Conservation (phyloP, 2,797 vertebrate species). For the Salarias fasciatus region DNA sequence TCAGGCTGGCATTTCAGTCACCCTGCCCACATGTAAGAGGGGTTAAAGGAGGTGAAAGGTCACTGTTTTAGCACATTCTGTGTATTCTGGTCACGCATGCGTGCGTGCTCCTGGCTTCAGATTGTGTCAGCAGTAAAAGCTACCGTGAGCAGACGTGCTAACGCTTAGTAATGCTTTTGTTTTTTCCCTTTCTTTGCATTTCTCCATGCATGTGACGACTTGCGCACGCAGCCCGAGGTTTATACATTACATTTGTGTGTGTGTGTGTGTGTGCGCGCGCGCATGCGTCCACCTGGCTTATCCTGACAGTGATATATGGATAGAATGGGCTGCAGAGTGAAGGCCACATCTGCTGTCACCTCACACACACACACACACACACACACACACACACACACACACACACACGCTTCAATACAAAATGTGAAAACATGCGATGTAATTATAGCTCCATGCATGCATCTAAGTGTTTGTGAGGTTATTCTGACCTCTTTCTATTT, state of each 20-base stretch:
- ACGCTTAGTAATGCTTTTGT: conserved; percentile 31
- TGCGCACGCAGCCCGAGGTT: background rate
- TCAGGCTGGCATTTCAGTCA: conserved; percentile 17
- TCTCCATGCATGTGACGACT: conserved; percentile 12
- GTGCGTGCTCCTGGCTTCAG: background rate
- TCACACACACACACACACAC: conserved; percentile 7
- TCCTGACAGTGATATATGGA: conserved; percentile 48
- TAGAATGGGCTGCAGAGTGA: conserved; percentile 24
- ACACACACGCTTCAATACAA: background rate
- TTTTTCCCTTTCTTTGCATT: conserved; percentile 11
- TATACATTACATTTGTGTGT: background rate
- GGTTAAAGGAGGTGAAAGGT: conserved; percentile 29
- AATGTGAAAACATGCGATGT: background rate
- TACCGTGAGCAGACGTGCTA: conserved; percentile 25
- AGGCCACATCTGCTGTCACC: conserved; percentile 42
- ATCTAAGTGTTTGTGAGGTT: conserved; percentile 15
- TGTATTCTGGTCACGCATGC: background rate
- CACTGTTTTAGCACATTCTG: background rate
- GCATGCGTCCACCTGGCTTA: conserved; percentile 28
- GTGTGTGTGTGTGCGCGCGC: conserved; percentile 2
- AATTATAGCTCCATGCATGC: conserved; percentile 32
- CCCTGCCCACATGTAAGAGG: background rate
- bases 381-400: conserved; percentile 2
- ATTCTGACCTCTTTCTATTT: conserved; percentile 27
- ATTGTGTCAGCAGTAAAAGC: background rate